Evolutionary conservation across 1,140 invertebrate genomes (phyloP).

Genomic region (Acromyrmex heyeri): DNA sequence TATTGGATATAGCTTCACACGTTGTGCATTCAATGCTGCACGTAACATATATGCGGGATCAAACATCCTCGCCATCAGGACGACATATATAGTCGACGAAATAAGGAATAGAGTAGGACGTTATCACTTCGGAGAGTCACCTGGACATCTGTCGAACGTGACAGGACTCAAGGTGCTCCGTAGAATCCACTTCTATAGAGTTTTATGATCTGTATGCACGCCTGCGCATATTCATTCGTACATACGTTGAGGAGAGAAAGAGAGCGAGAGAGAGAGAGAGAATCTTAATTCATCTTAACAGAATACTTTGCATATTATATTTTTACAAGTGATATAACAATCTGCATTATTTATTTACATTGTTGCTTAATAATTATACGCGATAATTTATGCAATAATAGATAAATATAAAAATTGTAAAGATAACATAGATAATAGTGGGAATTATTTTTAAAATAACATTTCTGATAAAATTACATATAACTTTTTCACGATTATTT

Average conservation of each 20-base stretch:
- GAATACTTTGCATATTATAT: background rate
- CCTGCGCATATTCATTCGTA: background rate
- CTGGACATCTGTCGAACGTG: constrained; percentile 64
- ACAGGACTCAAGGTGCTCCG: constrained; percentile 39
- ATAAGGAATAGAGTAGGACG: constrained; percentile 42
- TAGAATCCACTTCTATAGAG: constrained; percentile 24
- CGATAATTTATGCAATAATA: background rate
- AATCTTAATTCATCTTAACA: background rate
- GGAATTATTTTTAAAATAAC: background rate
- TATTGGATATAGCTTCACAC: background rate
- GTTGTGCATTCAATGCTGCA: constrained; percentile 14
- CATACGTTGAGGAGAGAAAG: background rate
- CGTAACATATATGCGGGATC: background rate
- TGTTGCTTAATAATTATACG: background rate
- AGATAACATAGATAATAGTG: background rate
- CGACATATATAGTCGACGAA: constrained; percentile 22
- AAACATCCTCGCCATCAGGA: background rate
- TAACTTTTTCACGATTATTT: background rate
- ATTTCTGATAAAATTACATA: background rate
- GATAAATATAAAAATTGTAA: background rate
- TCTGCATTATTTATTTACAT: background rate
- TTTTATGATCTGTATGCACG: constrained; percentile 16
- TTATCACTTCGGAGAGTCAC: constrained; percentile 48
- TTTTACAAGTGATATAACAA: background rate
- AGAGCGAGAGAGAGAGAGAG: background rate